Conservation (phyloP, 2,797 vertebrate genomes). For the Sebastes flavidus region DNA sequence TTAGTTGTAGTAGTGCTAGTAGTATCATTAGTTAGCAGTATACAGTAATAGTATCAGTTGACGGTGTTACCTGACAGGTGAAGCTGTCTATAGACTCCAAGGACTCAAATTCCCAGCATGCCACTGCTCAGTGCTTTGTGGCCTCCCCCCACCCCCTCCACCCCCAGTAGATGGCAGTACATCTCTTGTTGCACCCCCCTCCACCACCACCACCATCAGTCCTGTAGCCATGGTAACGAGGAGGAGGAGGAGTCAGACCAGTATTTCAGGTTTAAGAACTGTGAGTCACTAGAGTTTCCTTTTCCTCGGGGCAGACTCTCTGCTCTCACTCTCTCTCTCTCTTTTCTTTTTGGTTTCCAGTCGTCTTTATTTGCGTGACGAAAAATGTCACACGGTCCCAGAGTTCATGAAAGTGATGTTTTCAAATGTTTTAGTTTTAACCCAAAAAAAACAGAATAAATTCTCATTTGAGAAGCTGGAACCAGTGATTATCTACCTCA, state of each 20-base stretch:
- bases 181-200: neutral
- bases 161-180: neutral
- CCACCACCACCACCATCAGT: neutral
- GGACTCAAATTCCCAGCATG: slow-evolving; percentile 28
- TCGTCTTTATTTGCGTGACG: neutral
- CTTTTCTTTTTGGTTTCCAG: neutral
- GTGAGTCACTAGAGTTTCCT: slow-evolving; percentile 26
- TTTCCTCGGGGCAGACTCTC: neutral
- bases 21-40: no score
- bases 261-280: slow-evolving; percentile 45
- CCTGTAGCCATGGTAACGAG: slow-evolving; percentile 9
- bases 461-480: no score
- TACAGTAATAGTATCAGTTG: no score
- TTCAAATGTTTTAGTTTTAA: neutral
- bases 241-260: neutral
- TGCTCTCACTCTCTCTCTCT: no score
- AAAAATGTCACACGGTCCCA: neutral
- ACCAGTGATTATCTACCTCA: neutral
- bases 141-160: no score
- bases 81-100: neutral
- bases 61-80: no score
- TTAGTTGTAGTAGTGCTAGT: no score
- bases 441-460: no score
- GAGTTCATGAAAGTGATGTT: neutral
- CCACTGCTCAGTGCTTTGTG: neutral